phyloP scores from a whole-genome alignment of 2,888 invertebrate species.

The Hecatera dysodea region DNA sequence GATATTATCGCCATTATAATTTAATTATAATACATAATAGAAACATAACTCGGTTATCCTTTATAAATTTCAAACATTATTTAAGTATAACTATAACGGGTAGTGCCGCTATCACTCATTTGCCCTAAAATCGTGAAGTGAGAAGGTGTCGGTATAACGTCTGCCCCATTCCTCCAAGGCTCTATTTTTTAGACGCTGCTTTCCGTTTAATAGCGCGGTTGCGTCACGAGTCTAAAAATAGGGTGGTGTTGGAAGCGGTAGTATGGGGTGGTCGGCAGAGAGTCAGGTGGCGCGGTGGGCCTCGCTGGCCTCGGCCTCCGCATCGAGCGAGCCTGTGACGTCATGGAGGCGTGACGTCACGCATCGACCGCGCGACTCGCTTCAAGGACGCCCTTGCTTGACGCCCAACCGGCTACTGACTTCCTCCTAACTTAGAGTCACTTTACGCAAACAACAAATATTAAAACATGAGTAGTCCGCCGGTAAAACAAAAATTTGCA shows the following conservation, averaged over 20 bases:
- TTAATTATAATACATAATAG: conserved; percentile 16
- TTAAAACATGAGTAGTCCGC: conserved; percentile 42
- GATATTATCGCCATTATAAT: conserved; percentile 19
- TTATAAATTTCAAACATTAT: not conserved
- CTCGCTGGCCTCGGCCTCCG: conserved; percentile 81
- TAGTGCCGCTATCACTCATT: not conserved
- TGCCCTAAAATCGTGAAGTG: not conserved
- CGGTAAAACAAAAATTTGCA: conserved; percentile 45
- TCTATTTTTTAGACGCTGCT: conserved; percentile 70
- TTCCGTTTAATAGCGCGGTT: conserved; percentile 78
- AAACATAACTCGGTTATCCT: not conserved
- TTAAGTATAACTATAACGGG: not conserved
- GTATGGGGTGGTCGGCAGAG: conserved; percentile 75
- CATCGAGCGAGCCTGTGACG: conserved; percentile 85
- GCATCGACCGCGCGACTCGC: conserved; percentile 84
- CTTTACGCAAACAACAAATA: conserved; percentile 67
- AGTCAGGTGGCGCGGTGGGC: conserved; percentile 69
- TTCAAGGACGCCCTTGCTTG: conserved; percentile 88
- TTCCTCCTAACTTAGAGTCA: conserved; percentile 76
- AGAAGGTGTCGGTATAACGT: conserved; percentile 14
- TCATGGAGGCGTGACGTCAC: conserved; percentile 85
- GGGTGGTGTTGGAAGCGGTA: conserved; percentile 77
- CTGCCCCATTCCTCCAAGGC: conserved; percentile 69
- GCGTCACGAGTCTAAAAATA: conserved; percentile 88
- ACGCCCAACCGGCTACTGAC: conserved; percentile 77